Percentiles rank a stretch among this genome's conserved stretches.
phyloP scores from a whole-genome alignment of 2,888 invertebrate species.

The Oscheius onirici region DNA sequence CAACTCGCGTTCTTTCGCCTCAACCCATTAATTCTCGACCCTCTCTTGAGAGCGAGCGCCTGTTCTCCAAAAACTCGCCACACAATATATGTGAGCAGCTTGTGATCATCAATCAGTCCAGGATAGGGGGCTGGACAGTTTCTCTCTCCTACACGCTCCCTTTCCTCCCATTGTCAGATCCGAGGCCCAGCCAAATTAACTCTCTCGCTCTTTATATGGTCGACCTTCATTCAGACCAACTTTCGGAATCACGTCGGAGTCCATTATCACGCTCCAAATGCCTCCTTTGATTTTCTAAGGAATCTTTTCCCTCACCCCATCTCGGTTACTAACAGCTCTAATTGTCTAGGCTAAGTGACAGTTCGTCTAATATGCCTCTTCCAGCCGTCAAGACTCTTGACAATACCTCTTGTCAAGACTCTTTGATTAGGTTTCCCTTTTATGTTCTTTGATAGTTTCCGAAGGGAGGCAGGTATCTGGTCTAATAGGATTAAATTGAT shows the following conservation, averaged over 20 bases:
- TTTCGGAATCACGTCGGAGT: constrained; percentile 1
- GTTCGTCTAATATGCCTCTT: not conserved
- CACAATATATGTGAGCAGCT: constrained; percentile 1
- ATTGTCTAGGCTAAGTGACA: not conserved
- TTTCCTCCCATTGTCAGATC: constrained; percentile 13
- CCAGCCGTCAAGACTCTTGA: too few relatives aligned
- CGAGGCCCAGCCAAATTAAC: constrained; percentile 24
- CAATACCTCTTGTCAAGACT: too few relatives aligned
- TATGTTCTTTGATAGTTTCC: not conserved
- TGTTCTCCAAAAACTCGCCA: not conserved
- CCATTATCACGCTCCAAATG: constrained; percentile 24
- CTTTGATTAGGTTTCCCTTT: not conserved
- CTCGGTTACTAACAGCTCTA: not conserved
- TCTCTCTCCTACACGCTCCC: constrained; percentile 10
- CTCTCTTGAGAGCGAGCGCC: not conserved
- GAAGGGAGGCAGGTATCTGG: not conserved
- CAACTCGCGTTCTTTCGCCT: not conserved
- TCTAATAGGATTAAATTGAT: constrained; percentile 23
- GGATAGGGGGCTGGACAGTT: constrained; percentile 1
- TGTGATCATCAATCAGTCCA: constrained; percentile 22
- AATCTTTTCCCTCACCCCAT: not conserved
- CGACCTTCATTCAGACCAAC: not conserved
- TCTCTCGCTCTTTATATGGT: not conserved
- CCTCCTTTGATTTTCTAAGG: not conserved
- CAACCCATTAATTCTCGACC: too few relatives aligned